Conservation (phyloP, 2,797 vertebrate genomes). For the Heliangelus exortis region DNA sequence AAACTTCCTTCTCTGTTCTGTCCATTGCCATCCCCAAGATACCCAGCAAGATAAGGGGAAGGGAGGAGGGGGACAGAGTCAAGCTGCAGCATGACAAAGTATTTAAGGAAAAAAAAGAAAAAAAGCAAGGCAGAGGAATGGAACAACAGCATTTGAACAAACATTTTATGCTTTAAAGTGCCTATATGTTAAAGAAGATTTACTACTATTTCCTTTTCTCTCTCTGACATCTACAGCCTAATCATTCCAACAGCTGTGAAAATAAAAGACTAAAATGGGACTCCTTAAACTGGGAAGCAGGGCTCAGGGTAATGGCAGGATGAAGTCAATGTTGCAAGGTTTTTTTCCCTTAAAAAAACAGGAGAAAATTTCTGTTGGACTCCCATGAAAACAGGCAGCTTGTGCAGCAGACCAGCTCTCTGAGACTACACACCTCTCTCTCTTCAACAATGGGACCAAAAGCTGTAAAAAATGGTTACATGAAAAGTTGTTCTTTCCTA, state of each 20-base stretch:
- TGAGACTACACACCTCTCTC: not conserved
- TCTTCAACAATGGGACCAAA: not conserved
- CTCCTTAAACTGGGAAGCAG: not conserved
- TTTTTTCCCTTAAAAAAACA: not conserved
- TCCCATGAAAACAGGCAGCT: not conserved
- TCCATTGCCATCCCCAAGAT: not conserved
- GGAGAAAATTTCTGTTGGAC: not conserved
- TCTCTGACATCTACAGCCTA: constrained; percentile 20
- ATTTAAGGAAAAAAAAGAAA: constrained; percentile 4
- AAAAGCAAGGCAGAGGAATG: not conserved
- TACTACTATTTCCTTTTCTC: constrained; percentile 44
- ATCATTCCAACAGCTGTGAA: constrained; percentile 61
- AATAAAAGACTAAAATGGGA: constrained; percentile 33
- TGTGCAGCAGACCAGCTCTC: not conserved
- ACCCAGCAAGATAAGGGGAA: constrained; percentile 21
- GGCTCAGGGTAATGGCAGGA: not conserved
- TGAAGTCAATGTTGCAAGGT: not conserved
- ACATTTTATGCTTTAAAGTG: constrained; percentile 25
- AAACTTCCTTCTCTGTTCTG: not conserved
- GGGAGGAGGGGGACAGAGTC: not conserved
- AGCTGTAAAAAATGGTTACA: not conserved
- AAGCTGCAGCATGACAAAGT: not conserved
- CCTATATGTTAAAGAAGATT: constrained; percentile 34
- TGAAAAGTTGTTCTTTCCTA: not conserved
- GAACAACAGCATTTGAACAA: not conserved